A percentile compares a stretch with the other conserved stretches of the same genome.
Conservation (phyloP, 2,113 vertebrate genomes). For the Ictidomys tridecemlineatus region DNA sequence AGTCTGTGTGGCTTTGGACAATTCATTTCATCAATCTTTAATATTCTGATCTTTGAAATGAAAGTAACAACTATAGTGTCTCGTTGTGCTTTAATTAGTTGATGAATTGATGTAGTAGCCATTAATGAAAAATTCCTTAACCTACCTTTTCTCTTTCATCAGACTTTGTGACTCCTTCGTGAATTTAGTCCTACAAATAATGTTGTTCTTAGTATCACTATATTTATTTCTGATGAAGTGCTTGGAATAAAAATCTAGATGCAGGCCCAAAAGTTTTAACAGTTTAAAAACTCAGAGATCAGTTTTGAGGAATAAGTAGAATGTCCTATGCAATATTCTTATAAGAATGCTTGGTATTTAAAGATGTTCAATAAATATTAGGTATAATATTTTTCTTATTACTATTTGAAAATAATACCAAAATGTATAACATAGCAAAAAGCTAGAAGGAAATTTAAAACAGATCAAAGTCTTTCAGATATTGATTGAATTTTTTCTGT, state of each 20-base stretch:
- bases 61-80: background rate
- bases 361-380: background rate
- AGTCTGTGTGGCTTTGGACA: background rate
- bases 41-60: constrained; percentile 17
- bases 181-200: constrained; percentile 27
- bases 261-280: background rate
- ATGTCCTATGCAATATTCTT: background rate
- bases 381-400: background rate
- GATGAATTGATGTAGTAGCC: background rate
- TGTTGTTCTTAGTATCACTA: background rate
- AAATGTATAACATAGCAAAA: background rate
- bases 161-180: background rate
- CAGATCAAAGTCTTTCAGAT: background rate
- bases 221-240: background rate
- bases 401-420: constrained; percentile 17
- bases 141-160: background rate
- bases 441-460: background rate
- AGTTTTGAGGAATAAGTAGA: background rate
- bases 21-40: background rate
- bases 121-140: background rate
- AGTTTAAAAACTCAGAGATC: background rate
- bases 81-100: background rate
- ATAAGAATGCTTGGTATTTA: background rate
- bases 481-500: background rate
- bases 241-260: background rate